Base-by-base conservation (phyloP, 2,888 invertebrate genomes). In the Rhabditoides inermis region DNA sequence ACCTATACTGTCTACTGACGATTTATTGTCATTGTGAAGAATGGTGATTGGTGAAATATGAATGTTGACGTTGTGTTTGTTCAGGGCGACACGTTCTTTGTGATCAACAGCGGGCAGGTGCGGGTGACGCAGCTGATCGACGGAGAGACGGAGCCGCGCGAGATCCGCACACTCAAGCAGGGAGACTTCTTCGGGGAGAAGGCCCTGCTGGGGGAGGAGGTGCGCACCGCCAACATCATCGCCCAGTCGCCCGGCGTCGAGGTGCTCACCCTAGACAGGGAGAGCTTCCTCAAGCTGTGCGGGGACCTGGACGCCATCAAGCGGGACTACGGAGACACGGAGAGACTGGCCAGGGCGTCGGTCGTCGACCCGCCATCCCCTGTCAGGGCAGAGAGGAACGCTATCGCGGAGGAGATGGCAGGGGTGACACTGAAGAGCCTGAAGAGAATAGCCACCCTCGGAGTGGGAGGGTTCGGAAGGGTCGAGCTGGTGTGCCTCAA, bases 171-270 rank as follows among this genome's bases (percentile, higher is more conserved):
- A 10, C 81, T 88, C 23, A 82, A 82, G 27, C 18, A 26, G 28
- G 90, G 90, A 0, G 84, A 88, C 57, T 90, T 86, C 77, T 90
- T 90, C 77, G 90, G 90, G 0, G 90, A 90, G 74, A 85, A 87
- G 73, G 90, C 90, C 0, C 80, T 90, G 30, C 79, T 88, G 46
- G 85, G 86, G 73, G 88, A 89, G 64, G 89, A 89, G 75, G 80
- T 82, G 41, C 81, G 92, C 30, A 86, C 90, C 46, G 92, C 92
- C 6, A 90, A 88, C 60, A 88, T 90, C 22, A 88, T 87, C 42
- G 91, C 91, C 0, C 83, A 88, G 72, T 85, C 48, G 84, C 90
- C 23, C 84, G 89, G 56, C 84, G 89, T 49, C 84, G 91, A 80
- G 64, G 91, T 91, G 69, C 82, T 91, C 22, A 88, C 88, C 0